phyloP scores from a whole-genome alignment of 2,888 invertebrate genomes.

The Bugulina stolonifera region DNA sequence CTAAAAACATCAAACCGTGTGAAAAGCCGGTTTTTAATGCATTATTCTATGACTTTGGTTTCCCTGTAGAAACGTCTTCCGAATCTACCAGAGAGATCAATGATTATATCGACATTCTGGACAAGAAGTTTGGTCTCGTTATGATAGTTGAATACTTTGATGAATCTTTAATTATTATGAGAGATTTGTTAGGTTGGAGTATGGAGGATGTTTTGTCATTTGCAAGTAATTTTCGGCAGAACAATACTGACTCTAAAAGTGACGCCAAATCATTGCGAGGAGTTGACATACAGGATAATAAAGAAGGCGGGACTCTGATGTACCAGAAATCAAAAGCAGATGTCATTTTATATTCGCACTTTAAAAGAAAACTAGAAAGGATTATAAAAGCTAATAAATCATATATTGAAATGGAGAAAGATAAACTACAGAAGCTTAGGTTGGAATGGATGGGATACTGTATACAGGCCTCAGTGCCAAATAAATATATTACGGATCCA shows the following conservation, averaged over 20 bases:
- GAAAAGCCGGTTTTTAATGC: neutral
- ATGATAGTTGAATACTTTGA: slow-evolving; percentile 5
- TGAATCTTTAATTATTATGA: neutral
- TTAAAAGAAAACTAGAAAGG: slow-evolving; percentile 3
- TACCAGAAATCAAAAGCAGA: neutral
- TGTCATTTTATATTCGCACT: neutral
- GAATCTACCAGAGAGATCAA: neutral
- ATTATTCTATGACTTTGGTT: neutral
- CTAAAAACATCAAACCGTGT: no score
- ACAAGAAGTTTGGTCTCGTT: neutral
- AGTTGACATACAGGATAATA: neutral
- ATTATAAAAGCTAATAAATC: neutral
- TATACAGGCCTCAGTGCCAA: neutral
- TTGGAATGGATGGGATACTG: neutral
- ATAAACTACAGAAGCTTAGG: neutral
- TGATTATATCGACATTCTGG: neutral
- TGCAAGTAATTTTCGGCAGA: neutral
- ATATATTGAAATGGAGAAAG: slow-evolving; percentile 1
- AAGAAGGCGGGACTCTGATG: neutral
- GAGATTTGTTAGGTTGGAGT: neutral
- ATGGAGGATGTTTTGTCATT: neutral
- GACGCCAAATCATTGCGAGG: no score
- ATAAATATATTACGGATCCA: neutral
- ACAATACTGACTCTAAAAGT: no score
- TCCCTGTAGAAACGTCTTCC: neutral